Evolutionary conservation across 2,113 vertebrate species (phyloP), one percentile per base, ranked within the genome.

Genomic region (Atlantisia rogersi): DNA sequence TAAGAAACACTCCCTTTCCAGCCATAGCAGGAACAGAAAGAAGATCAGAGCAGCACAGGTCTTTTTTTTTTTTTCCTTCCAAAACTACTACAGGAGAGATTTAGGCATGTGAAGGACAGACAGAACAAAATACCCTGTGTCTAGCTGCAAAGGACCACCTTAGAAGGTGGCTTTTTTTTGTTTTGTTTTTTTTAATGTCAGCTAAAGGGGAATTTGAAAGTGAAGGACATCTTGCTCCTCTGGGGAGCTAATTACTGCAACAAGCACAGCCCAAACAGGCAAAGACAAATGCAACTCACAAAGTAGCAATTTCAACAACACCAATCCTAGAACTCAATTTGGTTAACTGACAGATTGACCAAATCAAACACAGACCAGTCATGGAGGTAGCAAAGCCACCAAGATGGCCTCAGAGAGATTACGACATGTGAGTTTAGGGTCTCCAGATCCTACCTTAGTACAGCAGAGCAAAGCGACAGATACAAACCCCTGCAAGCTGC

Each of bases 241-340:
- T 96, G 58, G 96, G 96, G 95, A 97, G 59, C 93, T 95, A 91
- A 96, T 97, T 97, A 97, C 74, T 76, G 84, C 74, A 94, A 92
- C 91, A 91, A 91, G 83, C 94, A 76, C n/a, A 95, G 91, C 65
- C 88, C 74, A 53, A 92, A 91, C 53, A 91, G 58, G 77, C 29
- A 0, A 56, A 93, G 84, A 94, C n/a, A 35, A 95, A 95, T 82
- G 48, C 56, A 95, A 94, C 25, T 87, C 77, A 94, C 69, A 94
- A 58, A 84, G 86, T 35, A 92, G 82, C 78, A 83, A 90, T 80
- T 90, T 93, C 68, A 70, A 28, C 77, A 92, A 0, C 81, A 88
- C 92, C 52, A 81, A 20, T 50, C 55, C 76, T 56, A 40, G 40
- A 74, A 60, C 31, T 87, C 70, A 29, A 58, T 79, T 48, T 68